Conservation (phyloP, 2,888 invertebrate species). For the Apamea sordens region DNA sequence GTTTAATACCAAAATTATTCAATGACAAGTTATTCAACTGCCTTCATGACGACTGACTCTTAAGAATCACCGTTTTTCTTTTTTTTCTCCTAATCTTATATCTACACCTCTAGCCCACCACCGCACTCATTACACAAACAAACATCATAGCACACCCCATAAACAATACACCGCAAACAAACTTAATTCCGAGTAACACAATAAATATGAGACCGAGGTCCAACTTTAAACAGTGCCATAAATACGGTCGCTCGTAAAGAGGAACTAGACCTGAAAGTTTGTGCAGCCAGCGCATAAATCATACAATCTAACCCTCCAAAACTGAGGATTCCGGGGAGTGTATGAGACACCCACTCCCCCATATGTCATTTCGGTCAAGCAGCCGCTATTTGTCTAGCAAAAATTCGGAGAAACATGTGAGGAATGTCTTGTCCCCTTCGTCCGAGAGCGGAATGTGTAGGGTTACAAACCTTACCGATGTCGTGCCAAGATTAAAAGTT, state of each 20-base stretch:
- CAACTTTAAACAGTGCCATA: conserved; percentile 82
- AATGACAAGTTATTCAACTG: not conserved
- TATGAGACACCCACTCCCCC: conserved; percentile 80
- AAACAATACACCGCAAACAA: conserved; percentile 63
- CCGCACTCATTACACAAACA: conserved; percentile 20
- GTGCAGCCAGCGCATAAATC: conserved; percentile 75
- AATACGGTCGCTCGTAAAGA: conserved; percentile 82
- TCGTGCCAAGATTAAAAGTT: conserved; percentile 66
- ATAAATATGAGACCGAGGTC: conserved; percentile 69
- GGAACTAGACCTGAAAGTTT: conserved; percentile 75
- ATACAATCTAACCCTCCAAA: conserved; percentile 71
- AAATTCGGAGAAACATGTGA: conserved; percentile 85
- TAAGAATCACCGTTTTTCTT: not conserved
- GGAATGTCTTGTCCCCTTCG: conserved; percentile 81
- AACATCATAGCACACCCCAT: conserved; percentile 42
- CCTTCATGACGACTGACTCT: not conserved
- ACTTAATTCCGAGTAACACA: conserved; percentile 72
- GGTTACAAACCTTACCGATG: conserved; percentile 69
- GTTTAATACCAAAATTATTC: not conserved
- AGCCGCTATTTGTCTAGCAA: conserved; percentile 88
- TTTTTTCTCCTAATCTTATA: not conserved
- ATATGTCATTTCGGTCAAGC: conserved; percentile 88
- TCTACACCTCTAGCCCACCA: not conserved
- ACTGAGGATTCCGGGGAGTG: conserved; percentile 82
- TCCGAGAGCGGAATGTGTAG: conserved; percentile 73